Percentiles rank a stretch among this genome's conserved stretches.
Evolutionary conservation across 2,888 invertebrate genomes (phyloP).

Genomic region (Cosmia pyralina): DNA sequence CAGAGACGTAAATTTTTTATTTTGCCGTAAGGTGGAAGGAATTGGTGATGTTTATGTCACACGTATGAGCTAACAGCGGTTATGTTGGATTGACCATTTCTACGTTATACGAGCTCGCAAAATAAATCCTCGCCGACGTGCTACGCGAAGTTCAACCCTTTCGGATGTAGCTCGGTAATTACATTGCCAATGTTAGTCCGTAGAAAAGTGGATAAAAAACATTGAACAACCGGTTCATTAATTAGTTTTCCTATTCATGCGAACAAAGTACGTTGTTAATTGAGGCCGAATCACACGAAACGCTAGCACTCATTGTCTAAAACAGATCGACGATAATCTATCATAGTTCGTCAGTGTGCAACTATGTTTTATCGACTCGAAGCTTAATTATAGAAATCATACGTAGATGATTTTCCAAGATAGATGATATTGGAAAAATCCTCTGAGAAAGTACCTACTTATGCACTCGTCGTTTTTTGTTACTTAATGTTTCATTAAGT

Average conservation of each 20-base stretch:
- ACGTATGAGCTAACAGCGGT: constrained; percentile 19
- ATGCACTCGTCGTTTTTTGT: background rate
- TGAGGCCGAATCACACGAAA: constrained; percentile 80
- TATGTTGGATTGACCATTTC: constrained; percentile 25
- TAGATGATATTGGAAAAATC: constrained; percentile 25
- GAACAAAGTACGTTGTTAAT: constrained; percentile 70
- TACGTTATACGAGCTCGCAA: constrained; percentile 18
- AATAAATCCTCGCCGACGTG: constrained; percentile 18
- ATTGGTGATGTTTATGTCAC: constrained; percentile 56
- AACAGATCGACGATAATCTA: constrained; percentile 70
- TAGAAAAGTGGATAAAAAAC: constrained; percentile 57
- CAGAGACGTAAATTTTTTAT: constrained; percentile 56
- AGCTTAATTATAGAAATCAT: constrained; percentile 49
- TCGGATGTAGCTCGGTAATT: constrained; percentile 38
- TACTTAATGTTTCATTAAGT: constrained; percentile 1
- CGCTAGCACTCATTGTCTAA: constrained; percentile 72
- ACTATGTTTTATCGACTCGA: constrained; percentile 53
- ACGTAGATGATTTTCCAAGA: constrained; percentile 56
- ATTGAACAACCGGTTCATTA: constrained; percentile 74
- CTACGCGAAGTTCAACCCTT: constrained; percentile 25
- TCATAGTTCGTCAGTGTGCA: constrained; percentile 64
- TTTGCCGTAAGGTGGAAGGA: constrained; percentile 53
- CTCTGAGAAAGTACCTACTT: constrained; percentile 22
- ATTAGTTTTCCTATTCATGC: constrained; percentile 78
- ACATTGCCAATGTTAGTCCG: constrained; percentile 36